phyloP scores from a whole-genome alignment of 1,140 invertebrate genomes.

The Calephelis nemesis region DNA sequence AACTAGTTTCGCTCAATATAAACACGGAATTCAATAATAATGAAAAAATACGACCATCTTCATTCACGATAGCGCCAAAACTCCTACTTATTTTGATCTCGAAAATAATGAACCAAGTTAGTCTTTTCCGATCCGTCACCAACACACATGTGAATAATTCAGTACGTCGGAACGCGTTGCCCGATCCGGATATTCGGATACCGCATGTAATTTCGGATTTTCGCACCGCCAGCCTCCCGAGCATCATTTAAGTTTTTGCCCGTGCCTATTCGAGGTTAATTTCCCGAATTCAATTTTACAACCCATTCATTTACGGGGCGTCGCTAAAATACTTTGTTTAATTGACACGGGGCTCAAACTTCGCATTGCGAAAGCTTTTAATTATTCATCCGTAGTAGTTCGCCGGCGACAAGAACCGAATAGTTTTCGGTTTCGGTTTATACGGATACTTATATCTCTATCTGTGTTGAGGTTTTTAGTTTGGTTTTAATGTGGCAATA shows the following conservation, averaged over 20 bases:
- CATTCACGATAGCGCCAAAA: too few species aligned
- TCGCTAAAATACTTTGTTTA: constrained; percentile 56
- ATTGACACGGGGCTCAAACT: constrained; percentile 36
- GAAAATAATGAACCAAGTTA: constrained; percentile 48
- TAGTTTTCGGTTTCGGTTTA: constrained; percentile 12
- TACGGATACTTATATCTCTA: not conserved
- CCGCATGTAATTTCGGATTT: constrained; percentile 68
- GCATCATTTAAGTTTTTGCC: constrained; percentile 70
- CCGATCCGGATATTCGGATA: constrained; percentile 42
- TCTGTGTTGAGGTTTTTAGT: not conserved
- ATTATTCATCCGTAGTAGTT: constrained; percentile 23
- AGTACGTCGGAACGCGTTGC: constrained; percentile 48
- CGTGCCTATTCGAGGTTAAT: constrained; percentile 61
- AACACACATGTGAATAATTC: constrained; percentile 63
- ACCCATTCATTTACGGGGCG: constrained; percentile 52
- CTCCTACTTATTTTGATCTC: constrained; percentile 23
- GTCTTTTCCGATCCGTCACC: constrained; percentile 45
- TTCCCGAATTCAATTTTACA: constrained; percentile 63
- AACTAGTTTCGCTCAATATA: too few species aligned
- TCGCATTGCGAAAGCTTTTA: constrained; percentile 22
- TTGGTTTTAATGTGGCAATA: too few species aligned
- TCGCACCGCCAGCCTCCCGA: constrained; percentile 50
- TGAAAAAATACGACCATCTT: too few species aligned
- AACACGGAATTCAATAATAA: too few species aligned
- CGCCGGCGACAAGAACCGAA: constrained; percentile 5